Evolutionary conservation across 2,888 invertebrate species (phyloP).

Genomic region (Erebia aethiops): DNA sequence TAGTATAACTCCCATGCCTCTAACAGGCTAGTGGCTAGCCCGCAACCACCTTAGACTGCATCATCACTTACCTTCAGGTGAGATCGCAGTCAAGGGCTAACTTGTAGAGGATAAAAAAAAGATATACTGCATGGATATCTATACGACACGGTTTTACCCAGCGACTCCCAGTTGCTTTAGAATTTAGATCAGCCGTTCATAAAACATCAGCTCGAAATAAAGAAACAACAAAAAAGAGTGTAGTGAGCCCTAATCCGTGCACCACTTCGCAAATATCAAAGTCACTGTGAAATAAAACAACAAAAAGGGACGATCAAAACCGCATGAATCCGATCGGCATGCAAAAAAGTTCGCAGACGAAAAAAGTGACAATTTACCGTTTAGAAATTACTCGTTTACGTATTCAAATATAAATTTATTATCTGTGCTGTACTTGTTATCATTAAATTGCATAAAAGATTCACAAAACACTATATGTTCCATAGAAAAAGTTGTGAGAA

Average conservation of each 20-base stretch:
- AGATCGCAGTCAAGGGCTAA: no score
- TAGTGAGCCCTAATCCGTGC: constrained; percentile 22
- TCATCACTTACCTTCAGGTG: no score
- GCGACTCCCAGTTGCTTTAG: no score
- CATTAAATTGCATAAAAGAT: neutral
- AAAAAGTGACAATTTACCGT: constrained; percentile 20
- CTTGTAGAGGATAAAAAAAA: no score
- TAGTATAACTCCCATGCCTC: no score
- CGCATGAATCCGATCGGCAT: constrained; percentile 24
- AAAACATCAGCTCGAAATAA: neutral
- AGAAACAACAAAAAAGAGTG: constrained; percentile 16
- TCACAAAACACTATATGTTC: neutral
- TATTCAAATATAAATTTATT: neutral
- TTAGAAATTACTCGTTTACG: neutral
- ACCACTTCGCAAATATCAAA: constrained; percentile 21
- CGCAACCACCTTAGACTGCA: no score
- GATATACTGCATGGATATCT: no score
- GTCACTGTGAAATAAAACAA: constrained; percentile 20
- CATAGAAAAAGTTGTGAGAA: neutral
- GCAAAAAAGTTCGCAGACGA: constrained; percentile 29
- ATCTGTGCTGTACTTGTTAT: constrained; percentile 13
- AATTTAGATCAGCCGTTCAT: no score
- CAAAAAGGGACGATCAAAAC: constrained; percentile 14
- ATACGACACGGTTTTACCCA: no score
- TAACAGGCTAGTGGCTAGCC: no score